These are phyloP conservation scores for Acanthisitta chloris DNA, from an alignment of 2,113 vertebrate species.

Conservation along the genomic window DNA sequence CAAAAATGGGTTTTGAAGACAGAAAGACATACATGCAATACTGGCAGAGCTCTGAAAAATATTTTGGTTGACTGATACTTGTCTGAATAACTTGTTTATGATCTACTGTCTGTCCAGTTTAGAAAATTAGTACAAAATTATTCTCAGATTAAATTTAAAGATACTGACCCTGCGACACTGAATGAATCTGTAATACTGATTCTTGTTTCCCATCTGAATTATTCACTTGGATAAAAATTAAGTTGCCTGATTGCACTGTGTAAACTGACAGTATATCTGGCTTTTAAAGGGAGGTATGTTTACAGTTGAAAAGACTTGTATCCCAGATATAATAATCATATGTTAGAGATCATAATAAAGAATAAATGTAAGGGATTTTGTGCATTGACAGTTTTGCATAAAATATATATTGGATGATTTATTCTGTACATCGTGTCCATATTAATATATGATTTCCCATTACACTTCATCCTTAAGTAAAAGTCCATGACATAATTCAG, in stretches of 20 bases:
- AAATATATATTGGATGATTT: not conserved
- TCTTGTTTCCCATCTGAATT: not conserved
- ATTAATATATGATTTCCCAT: not conserved
- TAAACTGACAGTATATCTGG: not conserved
- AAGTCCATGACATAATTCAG: not conserved
- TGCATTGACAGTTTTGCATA: not conserved
- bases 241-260: not conserved
- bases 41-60: not conserved
- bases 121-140: not conserved
- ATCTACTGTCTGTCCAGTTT: not conserved
- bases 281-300: not conserved
- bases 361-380: not conserved
- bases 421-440: not conserved
- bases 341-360: not conserved
- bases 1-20: not conserved
- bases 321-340: not conserved
- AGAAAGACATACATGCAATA: not conserved
- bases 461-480: not conserved
- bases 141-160: not conserved
- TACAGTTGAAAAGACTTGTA: not conserved
- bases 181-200: not conserved
- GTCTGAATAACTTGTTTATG: not conserved
- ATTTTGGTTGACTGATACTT: not conserved
- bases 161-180: not conserved
- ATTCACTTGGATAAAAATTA: not conserved